Base-by-base conservation (phyloP, 2,113 vertebrate genomes). In the Hyla sarda region DNA sequence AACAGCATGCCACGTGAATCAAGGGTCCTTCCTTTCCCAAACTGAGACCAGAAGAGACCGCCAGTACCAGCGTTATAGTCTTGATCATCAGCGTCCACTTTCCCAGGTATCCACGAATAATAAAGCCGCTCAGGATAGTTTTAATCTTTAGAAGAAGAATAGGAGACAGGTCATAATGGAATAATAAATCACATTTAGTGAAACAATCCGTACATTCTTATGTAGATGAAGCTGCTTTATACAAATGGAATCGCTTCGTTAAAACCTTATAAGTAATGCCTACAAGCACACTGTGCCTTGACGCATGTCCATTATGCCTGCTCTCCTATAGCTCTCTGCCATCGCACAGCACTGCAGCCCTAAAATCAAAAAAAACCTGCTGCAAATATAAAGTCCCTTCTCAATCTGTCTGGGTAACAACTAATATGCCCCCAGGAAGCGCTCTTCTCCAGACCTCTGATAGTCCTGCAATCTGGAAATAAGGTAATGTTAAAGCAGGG, bases 51-150 rank as follows among this genome's bases (percentile, higher is more conserved):
- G 98, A 99, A n/a, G 98, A 98, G 58, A 99, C 98, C 0, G 98
- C 98, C 90, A 99, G 88, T 30, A 98, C 98, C 88, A 99, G 91
- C 1, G 98, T 99, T 92, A 99, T 92, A 54, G 97, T 98, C 94
- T 99, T 99, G 89, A 98, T 96, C 88, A 98, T 91, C 85, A 99
- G 91, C 0, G 98, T 99, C 97, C 98, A 99, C 90, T 99, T 99
- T 76, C 98, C 98, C 90, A 99, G 92, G 93, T 99, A 99, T 88
- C 97, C 97, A 10, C 98, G 95, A 92, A 99, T 99, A 92, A 99
- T 99, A 92, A 99, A 99, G 75, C 98, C 98, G 75, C 97, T 98
- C 86, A 99, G 94, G 92, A 99, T 99, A 82, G 98, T 99, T 93
- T 99, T 99, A 89, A 99, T 99, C 98, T 99, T 94, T 75, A 91